Conservation (phyloP, 1,140 invertebrate species). For the Teleogryllus occipitalis region DNA sequence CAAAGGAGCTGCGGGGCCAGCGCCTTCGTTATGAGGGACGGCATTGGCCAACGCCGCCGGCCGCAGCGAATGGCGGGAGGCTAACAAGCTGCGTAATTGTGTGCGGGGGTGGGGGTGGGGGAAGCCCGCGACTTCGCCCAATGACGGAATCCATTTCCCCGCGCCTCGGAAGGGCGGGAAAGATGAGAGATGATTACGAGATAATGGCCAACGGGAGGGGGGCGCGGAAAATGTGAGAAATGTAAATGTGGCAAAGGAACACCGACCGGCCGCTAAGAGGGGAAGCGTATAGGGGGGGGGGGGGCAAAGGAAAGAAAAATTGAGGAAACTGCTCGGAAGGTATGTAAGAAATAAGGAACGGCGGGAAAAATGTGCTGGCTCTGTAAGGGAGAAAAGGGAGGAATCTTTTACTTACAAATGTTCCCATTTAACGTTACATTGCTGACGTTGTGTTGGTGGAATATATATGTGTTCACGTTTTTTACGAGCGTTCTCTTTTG, state of each 20-base stretch:
- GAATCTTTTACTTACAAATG: too few species aligned
- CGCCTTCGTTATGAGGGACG: too few species aligned
- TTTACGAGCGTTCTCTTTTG: too few species aligned
- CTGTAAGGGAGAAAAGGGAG: too few species aligned
- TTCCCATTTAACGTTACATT: too few species aligned
- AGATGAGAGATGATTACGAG: not conserved
- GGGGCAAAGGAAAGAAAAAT: not conserved
- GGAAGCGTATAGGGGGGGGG: not conserved
- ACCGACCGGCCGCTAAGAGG: not conserved
- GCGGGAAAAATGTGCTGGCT: not conserved
- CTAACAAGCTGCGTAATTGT: not conserved
- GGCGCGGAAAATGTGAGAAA: not conserved
- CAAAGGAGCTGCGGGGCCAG: too few species aligned
- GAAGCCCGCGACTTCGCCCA: not conserved
- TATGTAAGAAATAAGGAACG: not conserved
- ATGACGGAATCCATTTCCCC: not conserved
- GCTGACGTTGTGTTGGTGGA: too few species aligned
- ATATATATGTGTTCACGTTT: too few species aligned
- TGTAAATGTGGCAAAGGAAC: not conserved
- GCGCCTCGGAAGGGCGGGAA: not conserved
- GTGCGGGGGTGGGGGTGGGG: too few species aligned
- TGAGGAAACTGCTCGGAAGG: not conserved
- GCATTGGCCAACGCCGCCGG: too few species aligned
- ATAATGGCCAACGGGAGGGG: not conserved
- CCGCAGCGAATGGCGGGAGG: not conserved